Conservation (phyloP, 2,113 vertebrate species). For the Cathartes aura region DNA sequence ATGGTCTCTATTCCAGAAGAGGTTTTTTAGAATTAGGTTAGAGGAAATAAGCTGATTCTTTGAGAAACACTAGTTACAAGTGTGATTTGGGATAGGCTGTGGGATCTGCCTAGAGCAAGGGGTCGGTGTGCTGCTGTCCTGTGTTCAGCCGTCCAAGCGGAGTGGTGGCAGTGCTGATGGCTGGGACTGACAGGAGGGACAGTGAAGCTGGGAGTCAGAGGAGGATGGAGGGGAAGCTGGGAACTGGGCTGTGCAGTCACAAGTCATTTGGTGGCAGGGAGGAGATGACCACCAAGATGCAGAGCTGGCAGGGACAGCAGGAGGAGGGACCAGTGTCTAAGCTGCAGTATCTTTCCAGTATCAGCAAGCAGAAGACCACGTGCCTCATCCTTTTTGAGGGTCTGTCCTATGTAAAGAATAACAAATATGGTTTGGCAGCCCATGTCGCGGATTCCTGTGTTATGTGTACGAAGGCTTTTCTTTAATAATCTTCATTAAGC, state of each 20-base stretch:
- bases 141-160: neutral
- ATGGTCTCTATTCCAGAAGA: neutral
- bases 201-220: neutral
- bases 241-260: neutral
- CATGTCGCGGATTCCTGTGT: neutral
- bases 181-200: neutral
- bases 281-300: fast-evolving
- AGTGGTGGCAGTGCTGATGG: neutral
- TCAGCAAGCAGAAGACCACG: neutral
- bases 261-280: neutral
- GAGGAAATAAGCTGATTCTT: neutral
- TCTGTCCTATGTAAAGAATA: neutral
- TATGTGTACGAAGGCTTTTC: neutral
- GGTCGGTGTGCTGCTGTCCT: neutral
- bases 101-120: neutral
- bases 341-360: neutral
- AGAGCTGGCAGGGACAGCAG: neutral
- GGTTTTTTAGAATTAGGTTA: neutral
- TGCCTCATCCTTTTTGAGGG: neutral
- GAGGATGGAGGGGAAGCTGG: too few species aligned
- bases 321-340: neutral
- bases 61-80: neutral
- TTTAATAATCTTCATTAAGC: neutral
- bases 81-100: neutral
- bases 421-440: neutral